These are phyloP conservation scores for Apomyelois bistriatella DNA, from an alignment of 2,888 invertebrate genomes.

Conservation along the genomic window DNA sequence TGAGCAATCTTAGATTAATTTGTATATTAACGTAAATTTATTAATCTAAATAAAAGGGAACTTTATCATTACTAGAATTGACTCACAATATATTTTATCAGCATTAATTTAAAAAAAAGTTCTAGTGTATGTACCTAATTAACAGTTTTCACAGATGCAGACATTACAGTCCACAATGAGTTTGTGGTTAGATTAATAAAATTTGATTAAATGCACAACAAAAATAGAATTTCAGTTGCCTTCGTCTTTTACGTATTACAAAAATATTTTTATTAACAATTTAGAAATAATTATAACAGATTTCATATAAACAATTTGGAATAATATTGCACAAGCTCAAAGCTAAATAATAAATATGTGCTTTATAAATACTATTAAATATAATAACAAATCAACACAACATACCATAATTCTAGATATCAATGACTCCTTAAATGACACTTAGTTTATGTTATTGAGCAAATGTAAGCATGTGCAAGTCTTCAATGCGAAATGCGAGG, in stretches of 20 bases:
- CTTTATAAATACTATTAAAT: slow-evolving; percentile 64
- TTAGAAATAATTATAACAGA: slow-evolving; percentile 75
- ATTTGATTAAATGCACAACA: slow-evolving; percentile 78
- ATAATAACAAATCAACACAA: slow-evolving; percentile 76
- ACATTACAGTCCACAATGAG: slow-evolving; percentile 72
- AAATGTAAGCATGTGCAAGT: slow-evolving; percentile 22
- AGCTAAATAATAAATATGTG: slow-evolving; percentile 68
- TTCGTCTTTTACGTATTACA: slow-evolving; percentile 74
- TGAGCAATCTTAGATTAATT: slow-evolving; percentile 76
- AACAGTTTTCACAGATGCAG: slow-evolving; percentile 61
- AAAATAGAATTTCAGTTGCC: slow-evolving; percentile 76
- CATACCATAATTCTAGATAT: slow-evolving; percentile 46
- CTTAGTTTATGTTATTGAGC: slow-evolving; percentile 34
- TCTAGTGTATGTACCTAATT: slow-evolving; percentile 57
- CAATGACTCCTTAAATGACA: slow-evolving; percentile 56
- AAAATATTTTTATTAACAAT: slow-evolving; percentile 75
- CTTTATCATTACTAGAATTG: slow-evolving; percentile 76
- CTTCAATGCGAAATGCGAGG: background rate
- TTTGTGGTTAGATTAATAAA: slow-evolving; percentile 65
- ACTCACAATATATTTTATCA: slow-evolving; percentile 69
- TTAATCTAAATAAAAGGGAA: slow-evolving; percentile 75
- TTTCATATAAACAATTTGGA: slow-evolving; percentile 74
- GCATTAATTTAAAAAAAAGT: slow-evolving; percentile 63
- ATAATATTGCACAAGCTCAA: slow-evolving; percentile 77
- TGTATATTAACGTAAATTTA: slow-evolving; percentile 64